These are phyloP conservation scores for Hemicrepidius hirtus DNA, from an alignment of 2,888 invertebrate genomes.

Conservation along the genomic window DNA sequence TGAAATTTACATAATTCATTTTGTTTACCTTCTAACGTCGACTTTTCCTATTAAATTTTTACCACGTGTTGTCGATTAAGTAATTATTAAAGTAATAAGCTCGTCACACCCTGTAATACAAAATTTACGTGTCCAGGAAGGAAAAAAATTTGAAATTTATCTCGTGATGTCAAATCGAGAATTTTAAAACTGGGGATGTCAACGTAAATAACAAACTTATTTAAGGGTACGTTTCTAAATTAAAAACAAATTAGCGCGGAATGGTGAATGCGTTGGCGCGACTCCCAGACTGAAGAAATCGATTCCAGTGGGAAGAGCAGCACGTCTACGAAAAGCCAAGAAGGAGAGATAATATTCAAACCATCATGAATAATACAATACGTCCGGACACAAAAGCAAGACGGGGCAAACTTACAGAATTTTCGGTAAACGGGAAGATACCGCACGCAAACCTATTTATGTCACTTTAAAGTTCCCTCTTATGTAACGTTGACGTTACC, in stretches of 20 bases:
- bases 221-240: background rate
- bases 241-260: slow-evolving; percentile 4
- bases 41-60: background rate
- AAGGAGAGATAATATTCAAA: slow-evolving; percentile 10
- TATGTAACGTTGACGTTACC: slow-evolving; percentile 10
- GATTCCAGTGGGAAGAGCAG: slow-evolving; percentile 4
- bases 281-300: slow-evolving; percentile 13
- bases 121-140: background rate
- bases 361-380: slow-evolving; percentile 24
- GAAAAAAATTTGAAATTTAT: too few relatives aligned
- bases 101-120: background rate
- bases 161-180: background rate
- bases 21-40: slow-evolving; percentile 10
- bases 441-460: slow-evolving; percentile 26
- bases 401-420: background rate
- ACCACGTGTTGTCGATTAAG: slow-evolving; percentile 9
- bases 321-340: slow-evolving; percentile 15
- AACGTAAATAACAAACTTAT: background rate
- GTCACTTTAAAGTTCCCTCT: slow-evolving; percentile 22
- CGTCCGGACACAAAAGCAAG: slow-evolving; percentile 19
- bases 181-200: too few relatives aligned
- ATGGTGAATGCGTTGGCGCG: slow-evolving; percentile 1
- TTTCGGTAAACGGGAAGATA: slow-evolving; percentile 10
- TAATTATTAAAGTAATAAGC: background rate
- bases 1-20: slow-evolving; percentile 3